These are phyloP conservation scores for Cataglyphis hispanica DNA, from an alignment of 1,140 invertebrate genomes.

Conservation along the genomic window DNA sequence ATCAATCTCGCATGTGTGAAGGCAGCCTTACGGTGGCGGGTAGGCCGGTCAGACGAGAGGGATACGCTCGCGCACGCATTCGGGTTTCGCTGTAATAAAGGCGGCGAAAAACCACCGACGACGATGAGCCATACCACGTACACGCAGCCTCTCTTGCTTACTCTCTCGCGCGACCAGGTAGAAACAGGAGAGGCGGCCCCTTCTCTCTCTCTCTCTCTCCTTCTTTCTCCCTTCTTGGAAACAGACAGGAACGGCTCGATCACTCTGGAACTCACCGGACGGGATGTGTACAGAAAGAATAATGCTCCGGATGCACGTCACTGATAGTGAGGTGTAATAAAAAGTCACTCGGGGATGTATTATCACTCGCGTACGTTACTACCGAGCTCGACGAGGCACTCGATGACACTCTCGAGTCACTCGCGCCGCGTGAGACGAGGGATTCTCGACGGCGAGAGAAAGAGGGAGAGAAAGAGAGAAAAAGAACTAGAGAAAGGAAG, in stretches of 20 bases:
- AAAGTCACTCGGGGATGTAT: background rate
- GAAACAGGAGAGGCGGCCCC: background rate
- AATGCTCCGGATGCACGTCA: conserved; percentile 4
- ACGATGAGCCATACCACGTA: conserved; percentile 75
- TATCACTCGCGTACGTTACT: conserved; percentile 4
- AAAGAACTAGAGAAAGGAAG: too few species aligned
- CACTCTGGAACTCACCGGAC: conserved; percentile 51
- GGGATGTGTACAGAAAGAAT: conserved; percentile 21
- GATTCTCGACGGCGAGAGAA: background rate
- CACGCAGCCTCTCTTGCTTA: conserved; percentile 43
- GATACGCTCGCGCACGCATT: conserved; percentile 82
- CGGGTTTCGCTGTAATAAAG: conserved; percentile 72
- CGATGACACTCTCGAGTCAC: background rate
- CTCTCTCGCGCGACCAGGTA: conserved; percentile 2
- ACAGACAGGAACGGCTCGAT: conserved; percentile 73
- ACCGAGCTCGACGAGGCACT: background rate
- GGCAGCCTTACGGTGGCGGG: conserved; percentile 75
- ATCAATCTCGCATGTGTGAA: conserved; percentile 72
- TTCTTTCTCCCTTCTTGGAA: conserved; percentile 76
- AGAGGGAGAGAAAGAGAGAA: background rate
- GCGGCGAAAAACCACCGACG: conserved; percentile 75
- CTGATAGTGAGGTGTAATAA: background rate
- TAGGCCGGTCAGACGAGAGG: conserved; percentile 73
- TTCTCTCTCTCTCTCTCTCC: conserved; percentile 23
- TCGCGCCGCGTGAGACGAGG: conserved; percentile 11